Evolutionary conservation across 1,140 invertebrate species (phyloP), one percentile per base, ranked within the genome.

Genomic region (Bathynomus jamesi): DNA sequence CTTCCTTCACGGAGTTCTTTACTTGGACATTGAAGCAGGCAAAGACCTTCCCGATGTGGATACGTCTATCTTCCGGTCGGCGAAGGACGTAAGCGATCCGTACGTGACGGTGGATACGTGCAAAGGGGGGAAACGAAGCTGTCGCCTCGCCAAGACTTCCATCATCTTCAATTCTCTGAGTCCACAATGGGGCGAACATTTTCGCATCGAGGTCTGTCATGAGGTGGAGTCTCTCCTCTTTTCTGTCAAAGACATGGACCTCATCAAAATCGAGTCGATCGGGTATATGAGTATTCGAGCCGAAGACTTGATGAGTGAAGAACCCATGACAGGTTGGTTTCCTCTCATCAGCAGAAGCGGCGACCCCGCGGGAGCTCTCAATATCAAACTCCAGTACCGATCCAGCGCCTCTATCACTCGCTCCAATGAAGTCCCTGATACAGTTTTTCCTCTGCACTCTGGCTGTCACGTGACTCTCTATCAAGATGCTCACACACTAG

Each of bases 1-100:
- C n/a, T 79, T 79, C 61, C 72, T 79, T 4, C 78, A 79, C 61
- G 78, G 78, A 0, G 71, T 75, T 25, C 74, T 79, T 1, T 76
- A 76, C 30, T 28, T 79, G 32, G 70, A 79, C 24, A 65, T 79
- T 46, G 76, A 77, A 17, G 76, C 75, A 67, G 78, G 71, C 7
- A 53, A 62, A 11, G 76, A 74, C 40, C 75, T 79, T 25, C 78
- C 78, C 8, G 78, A 79, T 40, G 77, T 77, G 17, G 78, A 79
- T 64, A 76, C 72, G 5, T 75, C 76, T 24, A 76, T 75, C 63
- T 79, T 79, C 65, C 72, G 77, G 40, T 78, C 77, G 17, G 69
- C 72, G 0, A 76, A 78, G 67, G 78, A 79, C 67, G 71, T 72
- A 24, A 76, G 76, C 21, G 78, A 79, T 61, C 74, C 78, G 0